These are phyloP conservation scores for Himantopus leucocephalus DNA, from an alignment of 2,113 vertebrate genomes.

Conservation along the genomic window DNA sequence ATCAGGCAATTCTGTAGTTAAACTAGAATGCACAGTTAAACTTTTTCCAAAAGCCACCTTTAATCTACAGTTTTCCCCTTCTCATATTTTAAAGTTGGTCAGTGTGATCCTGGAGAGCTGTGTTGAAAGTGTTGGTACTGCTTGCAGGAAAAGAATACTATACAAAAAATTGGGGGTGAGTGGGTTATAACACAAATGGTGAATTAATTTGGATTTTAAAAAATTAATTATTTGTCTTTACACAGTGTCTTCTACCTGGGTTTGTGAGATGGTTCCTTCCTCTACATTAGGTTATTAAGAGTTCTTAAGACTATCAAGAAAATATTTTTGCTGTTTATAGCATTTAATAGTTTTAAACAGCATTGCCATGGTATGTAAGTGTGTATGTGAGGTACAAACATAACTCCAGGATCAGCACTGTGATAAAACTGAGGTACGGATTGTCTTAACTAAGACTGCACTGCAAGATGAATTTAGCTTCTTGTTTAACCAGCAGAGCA, in stretches of 20 bases:
- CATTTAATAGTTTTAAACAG: background rate
- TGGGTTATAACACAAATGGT: background rate
- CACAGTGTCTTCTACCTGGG: rapidly evolving
- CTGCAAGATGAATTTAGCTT: background rate
- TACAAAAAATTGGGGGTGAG: background rate
- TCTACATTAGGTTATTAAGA: background rate
- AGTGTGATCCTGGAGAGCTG: background rate
- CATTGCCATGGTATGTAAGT: rapidly evolving
- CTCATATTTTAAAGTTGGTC: background rate
- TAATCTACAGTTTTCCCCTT: background rate
- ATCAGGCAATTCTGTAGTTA: background rate
- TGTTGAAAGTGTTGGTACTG: background rate
- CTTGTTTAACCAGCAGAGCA: background rate
- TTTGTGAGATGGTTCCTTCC: background rate
- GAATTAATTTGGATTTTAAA: background rate
- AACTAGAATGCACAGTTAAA: background rate
- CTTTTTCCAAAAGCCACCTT: background rate
- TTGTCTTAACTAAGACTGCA: background rate
- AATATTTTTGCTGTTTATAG: background rate
- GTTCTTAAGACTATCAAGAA: background rate
- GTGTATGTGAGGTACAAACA: background rate
- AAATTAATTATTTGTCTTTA: background rate
- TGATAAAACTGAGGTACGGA: background rate
- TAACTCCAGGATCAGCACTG: background rate
- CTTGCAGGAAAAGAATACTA: background rate